phyloP scores from a whole-genome alignment of 1,140 invertebrate genomes.

The Trachymyrmex cornetzi region DNA sequence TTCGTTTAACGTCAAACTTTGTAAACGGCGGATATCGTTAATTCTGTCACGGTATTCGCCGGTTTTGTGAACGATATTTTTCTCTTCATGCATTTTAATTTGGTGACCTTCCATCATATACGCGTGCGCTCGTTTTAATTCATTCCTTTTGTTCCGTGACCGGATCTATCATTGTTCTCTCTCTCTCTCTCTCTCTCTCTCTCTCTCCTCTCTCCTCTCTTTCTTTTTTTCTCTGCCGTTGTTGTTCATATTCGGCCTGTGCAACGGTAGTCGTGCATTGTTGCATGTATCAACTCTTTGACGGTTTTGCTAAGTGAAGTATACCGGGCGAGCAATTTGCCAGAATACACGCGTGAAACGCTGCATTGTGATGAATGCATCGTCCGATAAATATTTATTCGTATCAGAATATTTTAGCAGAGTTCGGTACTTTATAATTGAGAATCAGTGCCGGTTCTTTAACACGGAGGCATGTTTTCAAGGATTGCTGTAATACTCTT shows the following conservation, averaged over 20 bases:
- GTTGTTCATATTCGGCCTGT: conserved; percentile 47
- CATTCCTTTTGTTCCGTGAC: conserved; percentile 73
- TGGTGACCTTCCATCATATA: conserved; percentile 64
- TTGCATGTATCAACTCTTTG: conserved; percentile 62
- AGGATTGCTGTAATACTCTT: neutral
- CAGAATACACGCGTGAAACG: conserved; percentile 46
- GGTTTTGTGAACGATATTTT: conserved; percentile 46
- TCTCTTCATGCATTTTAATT: conserved; percentile 73
- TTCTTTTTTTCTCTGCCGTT: neutral
- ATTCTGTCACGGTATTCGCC: conserved; percentile 31
- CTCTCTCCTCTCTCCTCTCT: neutral
- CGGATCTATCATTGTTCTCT: conserved; percentile 71
- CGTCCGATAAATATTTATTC: conserved; percentile 50
- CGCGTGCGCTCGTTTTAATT: conserved; percentile 66
- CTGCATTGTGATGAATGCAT: conserved; percentile 22
- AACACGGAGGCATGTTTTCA: neutral
- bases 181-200: conserved; percentile 24
- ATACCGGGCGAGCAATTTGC: conserved; percentile 67
- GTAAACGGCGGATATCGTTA: conserved; percentile 57
- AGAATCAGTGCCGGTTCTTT: neutral
- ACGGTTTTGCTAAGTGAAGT: conserved; percentile 69
- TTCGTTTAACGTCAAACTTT: conserved; percentile 25
- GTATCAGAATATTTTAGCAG: neutral
- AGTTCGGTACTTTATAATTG: neutral
- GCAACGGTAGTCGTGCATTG: conserved; percentile 59